Evolutionary conservation across 2,888 invertebrate species (phyloP), one percentile per base, ranked within the genome.

Genomic region (Elegia similella): DNA sequence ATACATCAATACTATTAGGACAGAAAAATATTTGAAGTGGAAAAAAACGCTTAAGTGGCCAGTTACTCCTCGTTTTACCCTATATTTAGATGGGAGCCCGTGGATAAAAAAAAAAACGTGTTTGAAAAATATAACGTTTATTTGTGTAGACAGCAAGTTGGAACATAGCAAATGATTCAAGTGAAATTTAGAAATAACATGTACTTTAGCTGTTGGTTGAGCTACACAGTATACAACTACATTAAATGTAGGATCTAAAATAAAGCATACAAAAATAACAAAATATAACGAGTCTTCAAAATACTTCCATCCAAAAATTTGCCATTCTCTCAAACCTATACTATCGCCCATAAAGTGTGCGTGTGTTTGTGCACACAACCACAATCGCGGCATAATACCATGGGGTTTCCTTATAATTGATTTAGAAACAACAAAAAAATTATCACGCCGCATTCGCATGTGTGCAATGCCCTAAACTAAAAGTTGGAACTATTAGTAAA

Each of bases 91-190:
- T n/a, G n/a, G n/a, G n/a, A n/a, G n/a, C n/a, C n/a, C n/a, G n/a
- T n/a, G n/a, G n/a, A 23, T 23, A 23, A 47, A 47, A 7, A 34
- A 30, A 47, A 34, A 55, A 1, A 43, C 12, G 30, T 12, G 16
- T 30, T 46, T 52, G 52, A 29, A 42, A 53, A 50, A 50, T 50
- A 50, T 34, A 50, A 50, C 50, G 34, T 50, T 50, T 50, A 50
- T 50, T 50, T 38, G 50, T 50, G 50, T 50, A 50, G 50, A 17
- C 17, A 17, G 12, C 50, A 32, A 23, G 23, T 23, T 23, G 23
- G 23, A 23, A 23, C 7, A 23, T 32, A 48, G 15, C 15, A 50
- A 50, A 15, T 16, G 15, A 7, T 30, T 6, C 6, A 48, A 48
- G 15, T 32, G 32, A 32, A 17, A 34, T 17, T 6, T 6, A 50